Base-by-base conservation (phyloP, 2,113 vertebrate genomes). In the western clawed frog (Xenopus tropicalis) region DNA sequence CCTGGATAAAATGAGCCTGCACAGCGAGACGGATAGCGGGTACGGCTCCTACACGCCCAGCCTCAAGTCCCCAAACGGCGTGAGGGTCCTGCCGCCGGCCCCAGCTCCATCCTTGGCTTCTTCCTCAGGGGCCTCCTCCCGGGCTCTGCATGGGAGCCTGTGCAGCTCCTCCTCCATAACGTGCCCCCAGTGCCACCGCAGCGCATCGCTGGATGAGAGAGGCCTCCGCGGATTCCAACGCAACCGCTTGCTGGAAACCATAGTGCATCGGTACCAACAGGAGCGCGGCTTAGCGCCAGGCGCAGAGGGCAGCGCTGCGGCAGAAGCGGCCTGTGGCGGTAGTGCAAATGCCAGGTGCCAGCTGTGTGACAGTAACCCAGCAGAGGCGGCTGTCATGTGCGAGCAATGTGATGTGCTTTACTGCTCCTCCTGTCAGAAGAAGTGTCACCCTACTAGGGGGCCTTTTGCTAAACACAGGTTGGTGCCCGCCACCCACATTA, bases 21-120 rank as follows among this genome's bases (percentile, higher is more conserved):
- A 96, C 85, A 97, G 96, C 80, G 96, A 98, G 88, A 94, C 96
- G 44, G 96, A 98, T 90, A 98, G 96, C 86, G 96, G 96, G 19
- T 98, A 98, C 78, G 96, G 96, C 48, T 98, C 96, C 63, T 98
- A 94, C 89, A 94, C 96, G 0, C 95, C 96, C 51, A 96, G 94
- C 85, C 92, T 95, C 64, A 96, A 96, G 83, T 96, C 94, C 1
- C 96, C 96, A 0, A 98, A 94, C 79, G 96, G 96, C 3, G 93
- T 97, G 46, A 90, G 96, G 44, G 95, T 97, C 44, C 90, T 98
- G 58, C 96, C 96, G 0, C 86, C 91, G 64, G 82, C 85, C 1
- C 86, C 86, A 52, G 87, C 87, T 19, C 85, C 88, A 0, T 80
- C 88, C 7, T 82, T 85, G 0, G 82, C 81, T 0, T 80, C 83